Conservation (phyloP, 1,140 invertebrate species). For the Centruroides sculpturatus region DNA sequence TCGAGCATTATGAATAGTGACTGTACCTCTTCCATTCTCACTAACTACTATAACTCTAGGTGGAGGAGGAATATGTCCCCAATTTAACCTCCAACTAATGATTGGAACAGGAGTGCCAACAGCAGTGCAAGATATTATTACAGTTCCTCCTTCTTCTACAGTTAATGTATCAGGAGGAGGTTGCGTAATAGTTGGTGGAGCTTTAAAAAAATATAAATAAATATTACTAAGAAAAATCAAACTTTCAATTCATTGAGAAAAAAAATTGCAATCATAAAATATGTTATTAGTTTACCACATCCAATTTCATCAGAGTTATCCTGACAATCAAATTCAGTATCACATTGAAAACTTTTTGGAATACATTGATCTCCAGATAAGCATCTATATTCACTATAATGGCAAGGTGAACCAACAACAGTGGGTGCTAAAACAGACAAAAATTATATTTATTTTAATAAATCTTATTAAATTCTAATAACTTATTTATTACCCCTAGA, state of each 20-base stretch:
- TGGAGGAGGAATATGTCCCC: conserved; percentile 78
- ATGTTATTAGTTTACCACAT: conserved; percentile 45
- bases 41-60: conserved; percentile 61
- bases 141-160: conserved; percentile 50
- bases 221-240: conserved; percentile 3
- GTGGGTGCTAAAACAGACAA: conserved; percentile 19
- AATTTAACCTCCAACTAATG: conserved; percentile 91
- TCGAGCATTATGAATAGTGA: conserved; percentile 61
- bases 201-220: conserved; percentile 19
- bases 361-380: conserved; percentile 65
- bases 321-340: conserved; percentile 67
- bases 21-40: conserved; percentile 57
- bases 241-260: conserved; percentile 6
- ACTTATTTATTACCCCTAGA: no score
- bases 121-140: conserved; percentile 69
- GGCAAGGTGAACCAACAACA: conserved; percentile 45
- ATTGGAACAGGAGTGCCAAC: conserved; percentile 77
- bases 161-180: conserved; percentile 47
- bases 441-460: no score
- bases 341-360: conserved; percentile 86
- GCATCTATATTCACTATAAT: conserved; percentile 69
- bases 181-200: conserved; percentile 44
- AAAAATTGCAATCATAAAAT: neutral
- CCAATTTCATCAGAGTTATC: conserved; percentile 85
- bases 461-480: no score